Percentiles rank a stretch among this genome's conserved stretches.
Evolutionary conservation across 2,888 invertebrate species (phyloP).

Genomic region (Aleiodes alternator): DNA sequence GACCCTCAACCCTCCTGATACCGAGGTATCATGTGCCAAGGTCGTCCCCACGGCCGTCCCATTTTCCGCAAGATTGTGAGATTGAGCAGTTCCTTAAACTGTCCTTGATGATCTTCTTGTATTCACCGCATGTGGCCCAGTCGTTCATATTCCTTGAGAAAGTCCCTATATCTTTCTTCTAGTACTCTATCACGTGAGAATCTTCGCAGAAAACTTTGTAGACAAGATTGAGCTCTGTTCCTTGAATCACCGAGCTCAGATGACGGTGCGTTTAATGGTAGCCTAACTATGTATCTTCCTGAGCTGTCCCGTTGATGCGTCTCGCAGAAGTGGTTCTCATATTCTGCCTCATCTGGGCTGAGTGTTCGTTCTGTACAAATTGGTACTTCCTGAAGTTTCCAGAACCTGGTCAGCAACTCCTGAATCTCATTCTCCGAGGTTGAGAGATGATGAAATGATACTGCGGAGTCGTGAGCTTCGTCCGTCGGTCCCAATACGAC

Average conservation of each 20-base stretch:
- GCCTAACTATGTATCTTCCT: conserved; percentile 56
- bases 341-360: conserved; percentile 40
- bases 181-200: neutral
- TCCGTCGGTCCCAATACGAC: neutral
- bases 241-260: conserved; percentile 7
- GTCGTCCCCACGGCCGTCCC: neutral
- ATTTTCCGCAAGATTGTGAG: too few relatives aligned
- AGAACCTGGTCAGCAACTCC: conserved; percentile 17
- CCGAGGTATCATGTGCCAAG: conserved; percentile 4
- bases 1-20: too few relatives aligned
- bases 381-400: conserved; percentile 4
- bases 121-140: conserved; percentile 4
- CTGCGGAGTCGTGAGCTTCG: too few relatives aligned
- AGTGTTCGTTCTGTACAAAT: neutral
- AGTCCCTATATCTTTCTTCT: neutral
- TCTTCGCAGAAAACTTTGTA: neutral
- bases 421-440: too few relatives aligned
- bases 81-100: too few relatives aligned
- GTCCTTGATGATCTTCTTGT: neutral
- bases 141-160: neutral
- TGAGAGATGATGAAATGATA: too few relatives aligned
- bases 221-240: neutral
- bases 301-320: conserved; percentile 50
- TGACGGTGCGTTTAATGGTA: conserved; percentile 55
- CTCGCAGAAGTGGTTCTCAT: conserved; percentile 55